These are phyloP conservation scores for Parnassius apollo DNA, from an alignment of 2,888 invertebrate species.

Conservation along the genomic window DNA sequence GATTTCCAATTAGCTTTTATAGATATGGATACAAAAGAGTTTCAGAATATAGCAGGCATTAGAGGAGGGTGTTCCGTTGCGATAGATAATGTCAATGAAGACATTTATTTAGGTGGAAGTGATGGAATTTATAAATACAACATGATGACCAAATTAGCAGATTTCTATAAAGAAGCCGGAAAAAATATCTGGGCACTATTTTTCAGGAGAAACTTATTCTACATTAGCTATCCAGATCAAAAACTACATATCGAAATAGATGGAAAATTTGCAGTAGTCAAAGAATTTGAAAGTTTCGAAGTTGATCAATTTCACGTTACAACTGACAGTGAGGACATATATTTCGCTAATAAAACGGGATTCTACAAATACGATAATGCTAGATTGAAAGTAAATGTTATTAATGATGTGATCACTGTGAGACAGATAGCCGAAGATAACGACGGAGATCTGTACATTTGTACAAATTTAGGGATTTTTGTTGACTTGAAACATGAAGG, in stretches of 20 bases:
- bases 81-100: conserved; percentile 52
- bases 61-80: conserved; percentile 57
- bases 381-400: conserved; percentile 31
- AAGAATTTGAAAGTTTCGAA: conserved; percentile 56
- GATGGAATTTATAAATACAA: conserved; percentile 64
- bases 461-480: conserved; percentile 54
- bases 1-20: conserved; percentile 56
- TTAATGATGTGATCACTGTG: conserved; percentile 50
- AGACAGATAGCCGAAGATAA: conserved; percentile 61
- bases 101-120: conserved; percentile 58
- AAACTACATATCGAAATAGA: conserved; percentile 52
- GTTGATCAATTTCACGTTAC: conserved; percentile 55
- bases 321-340: conserved; percentile 40
- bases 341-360: conserved; percentile 57
- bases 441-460: conserved; percentile 50
- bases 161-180: conserved; percentile 53
- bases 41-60: conserved; percentile 50
- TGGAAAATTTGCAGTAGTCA: conserved; percentile 51
- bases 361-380: conserved; percentile 49
- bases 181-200: conserved; percentile 60
- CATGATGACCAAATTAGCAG: conserved; percentile 51
- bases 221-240: conserved; percentile 61
- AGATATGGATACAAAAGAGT: conserved; percentile 48
- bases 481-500: conserved; percentile 34
- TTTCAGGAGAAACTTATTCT: conserved; percentile 54